Conservation (phyloP, 1,140 invertebrate genomes). For the Eurosta solidaginis region DNA sequence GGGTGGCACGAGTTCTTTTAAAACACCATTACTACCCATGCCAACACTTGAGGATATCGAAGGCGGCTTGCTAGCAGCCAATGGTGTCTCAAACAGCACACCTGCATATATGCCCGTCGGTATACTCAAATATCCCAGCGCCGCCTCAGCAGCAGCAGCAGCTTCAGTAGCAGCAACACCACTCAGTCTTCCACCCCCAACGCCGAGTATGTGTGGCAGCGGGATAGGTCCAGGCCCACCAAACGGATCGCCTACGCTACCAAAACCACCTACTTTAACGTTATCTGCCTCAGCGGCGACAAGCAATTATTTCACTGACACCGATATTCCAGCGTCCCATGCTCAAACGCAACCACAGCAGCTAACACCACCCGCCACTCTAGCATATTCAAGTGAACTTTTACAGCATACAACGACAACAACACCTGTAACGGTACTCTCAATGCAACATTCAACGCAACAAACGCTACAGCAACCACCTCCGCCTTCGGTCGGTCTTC, state of each 20-base stretch:
- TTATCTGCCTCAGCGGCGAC: background rate
- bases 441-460: background rate
- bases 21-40: conserved; percentile 51
- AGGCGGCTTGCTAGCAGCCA: conserved; percentile 36
- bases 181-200: background rate
- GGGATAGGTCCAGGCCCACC: conserved; percentile 33
- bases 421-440: conserved; percentile 26
- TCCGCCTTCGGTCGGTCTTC: background rate
- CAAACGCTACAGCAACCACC: background rate
- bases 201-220: background rate
- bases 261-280: background rate
- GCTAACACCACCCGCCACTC: conserved; percentile 34
- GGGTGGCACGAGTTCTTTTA: conserved; percentile 44
- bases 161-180: conserved; percentile 6
- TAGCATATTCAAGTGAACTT: conserved; percentile 31
- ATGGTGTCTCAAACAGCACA: conserved; percentile 38
- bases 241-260: background rate
- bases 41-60: conserved; percentile 52
- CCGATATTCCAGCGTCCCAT: background rate
- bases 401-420: conserved; percentile 33
- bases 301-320: background rate
- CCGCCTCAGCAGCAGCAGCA: background rate
- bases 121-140: conserved; percentile 33
- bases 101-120: conserved; percentile 28
- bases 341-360: conserved; percentile 40